Base-by-base conservation (phyloP, 2,797 vertebrate genomes). In the Trachurus trachurus region DNA sequence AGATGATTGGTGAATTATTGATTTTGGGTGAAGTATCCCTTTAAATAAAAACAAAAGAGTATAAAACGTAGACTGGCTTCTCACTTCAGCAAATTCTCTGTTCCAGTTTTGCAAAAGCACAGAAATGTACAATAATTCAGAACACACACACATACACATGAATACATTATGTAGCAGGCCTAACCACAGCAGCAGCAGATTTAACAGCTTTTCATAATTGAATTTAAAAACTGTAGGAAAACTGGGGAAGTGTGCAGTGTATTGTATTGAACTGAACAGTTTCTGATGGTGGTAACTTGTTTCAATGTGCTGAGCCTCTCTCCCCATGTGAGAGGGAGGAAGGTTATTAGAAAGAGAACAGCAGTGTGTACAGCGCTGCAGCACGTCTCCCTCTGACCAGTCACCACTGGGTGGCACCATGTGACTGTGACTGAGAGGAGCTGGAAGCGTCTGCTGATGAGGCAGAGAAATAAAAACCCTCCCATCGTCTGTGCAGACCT, bases 351-450 rank as follows among this genome's bases (percentile, higher is more conserved):
- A 65, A 3, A n/a, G 31, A 54, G 8, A 52, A 40, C 40, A 26
- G 6, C 8, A 60, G n/a, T 21, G 6, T 15, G 13, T 4, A 29
- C 49, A 31, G 22, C 1, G n/a, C 2, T 21, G 0, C 6, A 10
- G 26, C 21, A 1, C 0, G 8, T 22, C 1, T 50, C 40, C 26
- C 17, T 40, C 1, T 40, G 2, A 10, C 2, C 1, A 40, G 6
- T 1, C 1, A 64, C 83, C 93, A 93, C 91, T 59, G 63, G 94
- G 83, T 74, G 92, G 89, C 86, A 83, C 61, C 56, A 40, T 80
- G 52, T 58, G 65, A 72, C 45, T 74, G 68, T 0, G 22, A 39
- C 45, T 19, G 8, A 21, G 2, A 47, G 17, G 22, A 42, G 0
- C 13, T 0, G 16, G 12, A 8, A 29, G 66, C 26, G 9, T 7